A percentile compares a stretch with the other conserved stretches of the same genome.
These are phyloP conservation scores for Drosophila subquinaria DNA, from an alignment of 2,888 invertebrate species.

Conservation along the genomic window DNA sequence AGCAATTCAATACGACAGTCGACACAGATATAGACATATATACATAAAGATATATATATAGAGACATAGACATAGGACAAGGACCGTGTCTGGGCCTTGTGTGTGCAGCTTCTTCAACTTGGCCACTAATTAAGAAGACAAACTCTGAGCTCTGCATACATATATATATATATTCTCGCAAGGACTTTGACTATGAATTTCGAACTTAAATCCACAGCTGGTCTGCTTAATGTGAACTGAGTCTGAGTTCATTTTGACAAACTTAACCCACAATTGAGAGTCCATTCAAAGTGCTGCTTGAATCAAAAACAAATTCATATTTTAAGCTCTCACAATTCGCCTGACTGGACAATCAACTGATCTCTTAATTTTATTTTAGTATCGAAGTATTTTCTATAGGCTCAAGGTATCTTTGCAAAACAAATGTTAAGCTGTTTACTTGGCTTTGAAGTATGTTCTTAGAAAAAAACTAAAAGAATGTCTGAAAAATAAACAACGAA, in stretches of 20 bases:
- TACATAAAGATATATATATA: not conserved
- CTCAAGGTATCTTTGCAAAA: not conserved
- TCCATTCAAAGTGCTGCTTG: conserved; percentile 34
- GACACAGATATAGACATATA: conserved; percentile 9
- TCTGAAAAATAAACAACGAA: not conserved
- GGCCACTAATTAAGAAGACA: conserved; percentile 80
- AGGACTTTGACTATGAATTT: conserved; percentile 7
- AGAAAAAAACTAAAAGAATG: not conserved
- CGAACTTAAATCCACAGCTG: conserved; percentile 4
- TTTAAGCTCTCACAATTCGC: conserved; percentile 2
- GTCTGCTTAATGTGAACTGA: not conserved
- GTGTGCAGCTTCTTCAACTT: conserved; percentile 50
- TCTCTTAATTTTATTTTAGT: not conserved
- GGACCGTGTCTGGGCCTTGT: conserved; percentile 35
- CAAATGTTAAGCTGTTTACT: not conserved
- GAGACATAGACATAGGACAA: conserved; percentile 8
- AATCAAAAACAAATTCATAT: conserved; percentile 6
- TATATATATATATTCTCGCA: conserved; percentile 20
- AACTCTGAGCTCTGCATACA: conserved; percentile 49
- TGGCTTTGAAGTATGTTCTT: not conserved
- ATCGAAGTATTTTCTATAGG: not conserved
- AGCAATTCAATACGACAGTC: conserved; percentile 25
- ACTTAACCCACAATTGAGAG: conserved; percentile 37
- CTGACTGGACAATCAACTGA: conserved; percentile 4
- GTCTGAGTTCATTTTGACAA: conserved; percentile 22